These are phyloP conservation scores for Metopolophium dirhodum DNA, from an alignment of 1,140 invertebrate species.

Conservation along the genomic window DNA sequence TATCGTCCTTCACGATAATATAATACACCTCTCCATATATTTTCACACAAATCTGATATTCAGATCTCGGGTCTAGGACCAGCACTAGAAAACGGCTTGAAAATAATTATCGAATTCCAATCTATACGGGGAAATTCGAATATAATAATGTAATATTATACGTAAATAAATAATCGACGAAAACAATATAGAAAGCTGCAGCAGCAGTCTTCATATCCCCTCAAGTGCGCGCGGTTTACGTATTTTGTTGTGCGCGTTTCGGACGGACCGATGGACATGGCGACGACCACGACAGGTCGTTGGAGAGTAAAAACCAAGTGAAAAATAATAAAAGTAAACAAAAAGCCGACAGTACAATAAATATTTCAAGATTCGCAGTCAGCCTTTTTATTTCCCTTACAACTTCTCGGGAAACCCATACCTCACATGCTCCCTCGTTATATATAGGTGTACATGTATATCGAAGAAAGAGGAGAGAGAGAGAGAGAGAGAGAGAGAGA, in stretches of 20 bases:
- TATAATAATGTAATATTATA: neutral
- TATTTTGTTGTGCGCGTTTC: neutral
- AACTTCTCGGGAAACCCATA: neutral
- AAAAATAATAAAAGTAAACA: slow-evolving; percentile 28
- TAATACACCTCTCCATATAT: neutral
- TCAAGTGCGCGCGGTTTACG: too few species aligned
- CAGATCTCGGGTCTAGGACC: too few species aligned
- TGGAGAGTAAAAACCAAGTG: neutral
- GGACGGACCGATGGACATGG: neutral
- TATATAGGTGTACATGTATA: too few species aligned
- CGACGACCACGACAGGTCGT: neutral
- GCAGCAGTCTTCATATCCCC: too few species aligned
- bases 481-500: too few species aligned
- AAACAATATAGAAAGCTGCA: too few species aligned
- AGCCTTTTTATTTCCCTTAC: neutral
- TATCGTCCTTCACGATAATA: neutral
- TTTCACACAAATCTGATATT: neutral
- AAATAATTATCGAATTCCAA: neutral
- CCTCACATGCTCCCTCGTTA: neutral
- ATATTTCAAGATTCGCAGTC: slow-evolving; percentile 17
- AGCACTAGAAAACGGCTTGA: neutral
- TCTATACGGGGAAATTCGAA: neutral
- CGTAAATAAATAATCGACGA: neutral
- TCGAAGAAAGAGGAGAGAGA: neutral
- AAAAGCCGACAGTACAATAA: neutral